A percentile compares a stretch with the other conserved stretches of the same genome.
Evolutionary conservation across 2,888 invertebrate species (phyloP).

Genomic region (Acrobasis repandana): DNA sequence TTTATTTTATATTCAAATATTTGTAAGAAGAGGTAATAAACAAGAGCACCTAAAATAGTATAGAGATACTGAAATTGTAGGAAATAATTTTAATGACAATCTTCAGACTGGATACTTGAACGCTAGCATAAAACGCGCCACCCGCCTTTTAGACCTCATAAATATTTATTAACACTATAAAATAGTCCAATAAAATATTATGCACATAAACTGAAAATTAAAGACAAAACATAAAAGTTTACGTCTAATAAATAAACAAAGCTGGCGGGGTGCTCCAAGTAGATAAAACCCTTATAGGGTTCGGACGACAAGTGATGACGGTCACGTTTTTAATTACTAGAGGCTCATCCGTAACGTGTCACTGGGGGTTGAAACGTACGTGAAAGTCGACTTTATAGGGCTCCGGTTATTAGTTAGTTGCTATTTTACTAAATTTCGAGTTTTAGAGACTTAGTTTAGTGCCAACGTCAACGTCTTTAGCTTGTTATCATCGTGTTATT

Average conservation of each 20-base stretch:
- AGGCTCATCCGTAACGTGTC: slow-evolving; percentile 72
- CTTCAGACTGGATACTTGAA: slow-evolving; percentile 41
- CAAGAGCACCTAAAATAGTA: not conserved
- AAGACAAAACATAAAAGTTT: slow-evolving; percentile 41
- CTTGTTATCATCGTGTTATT: no score
- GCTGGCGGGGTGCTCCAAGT: slow-evolving; percentile 61
- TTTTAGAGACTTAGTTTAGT: not conserved
- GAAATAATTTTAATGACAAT: not conserved
- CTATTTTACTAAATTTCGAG: slow-evolving; percentile 1
- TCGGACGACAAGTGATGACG: slow-evolving; percentile 77
- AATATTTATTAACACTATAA: slow-evolving; percentile 57
- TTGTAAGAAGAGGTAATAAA: not conserved
- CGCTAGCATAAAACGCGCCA: slow-evolving; percentile 31
- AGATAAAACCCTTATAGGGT: slow-evolving; percentile 75
- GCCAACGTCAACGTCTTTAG: not conserved
- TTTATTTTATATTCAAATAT: no score
- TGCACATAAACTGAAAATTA: slow-evolving; percentile 34
- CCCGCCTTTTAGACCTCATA: slow-evolving; percentile 58
- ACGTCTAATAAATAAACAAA: slow-evolving; percentile 70
- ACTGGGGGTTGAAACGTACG: slow-evolving; percentile 52
- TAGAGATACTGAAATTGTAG: not conserved
- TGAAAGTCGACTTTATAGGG: slow-evolving; percentile 23
- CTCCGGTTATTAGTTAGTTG: slow-evolving; percentile 13
- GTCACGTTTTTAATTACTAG: slow-evolving; percentile 81
- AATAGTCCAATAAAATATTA: slow-evolving; percentile 54